phyloP scores from a whole-genome alignment of 2,888 invertebrate species.

The Eupithecia tripunctaria region DNA sequence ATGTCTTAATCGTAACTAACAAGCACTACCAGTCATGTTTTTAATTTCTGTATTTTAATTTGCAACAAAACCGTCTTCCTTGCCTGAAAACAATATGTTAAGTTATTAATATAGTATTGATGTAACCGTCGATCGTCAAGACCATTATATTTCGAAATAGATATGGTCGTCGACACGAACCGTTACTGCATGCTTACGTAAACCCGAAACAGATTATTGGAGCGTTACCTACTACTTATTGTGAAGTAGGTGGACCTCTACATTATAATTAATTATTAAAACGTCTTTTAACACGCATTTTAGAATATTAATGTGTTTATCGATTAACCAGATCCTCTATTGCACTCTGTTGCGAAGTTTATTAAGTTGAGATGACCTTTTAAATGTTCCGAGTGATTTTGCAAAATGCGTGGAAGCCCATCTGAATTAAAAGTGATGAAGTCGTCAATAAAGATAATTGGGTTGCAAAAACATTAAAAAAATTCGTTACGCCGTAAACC shows the following conservation, averaged over 20 bases:
- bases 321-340: neutral
- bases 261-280: conserved; percentile 36
- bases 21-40: neutral
- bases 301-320: conserved; percentile 4
- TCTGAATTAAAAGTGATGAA: neutral
- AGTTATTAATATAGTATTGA: conserved; percentile 44
- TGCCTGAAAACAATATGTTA: conserved; percentile 15
- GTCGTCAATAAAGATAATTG: conserved; percentile 9
- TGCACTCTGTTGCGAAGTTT: neutral
- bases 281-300: conserved; percentile 22
- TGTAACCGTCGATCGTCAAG: conserved; percentile 50
- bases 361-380: neutral
- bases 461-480: conserved; percentile 18
- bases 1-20: neutral
- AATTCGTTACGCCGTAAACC: conserved; percentile 28
- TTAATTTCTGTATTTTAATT: neutral
- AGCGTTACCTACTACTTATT: conserved; percentile 50
- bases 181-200: conserved; percentile 64
- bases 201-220: conserved; percentile 53
- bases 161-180: conserved; percentile 59
- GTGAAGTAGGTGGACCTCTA: conserved; percentile 44
- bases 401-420: neutral
- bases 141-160: conserved; percentile 61
- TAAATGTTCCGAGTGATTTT: neutral
- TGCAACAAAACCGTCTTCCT: neutral